Base-by-base conservation (phyloP, 1,140 invertebrate species). In the Zophobas morio region DNA sequence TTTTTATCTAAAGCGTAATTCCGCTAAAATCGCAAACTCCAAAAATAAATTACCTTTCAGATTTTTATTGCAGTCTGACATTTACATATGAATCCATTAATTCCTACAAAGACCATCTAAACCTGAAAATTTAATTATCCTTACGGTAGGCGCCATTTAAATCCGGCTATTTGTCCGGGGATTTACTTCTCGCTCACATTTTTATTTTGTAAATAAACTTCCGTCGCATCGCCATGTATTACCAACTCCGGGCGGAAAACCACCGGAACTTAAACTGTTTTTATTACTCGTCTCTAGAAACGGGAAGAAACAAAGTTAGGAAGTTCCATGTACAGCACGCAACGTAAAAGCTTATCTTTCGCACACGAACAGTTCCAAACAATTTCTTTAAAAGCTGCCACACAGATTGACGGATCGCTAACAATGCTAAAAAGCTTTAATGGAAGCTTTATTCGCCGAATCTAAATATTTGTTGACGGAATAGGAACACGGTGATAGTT, bases 341-440 rank as follows among this genome's bases (percentile, higher is more conserved):
- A 3, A 8, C 3, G 42, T n/a, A 51, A 51, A 51, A 51, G 6
- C 49, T 51, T 51, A 51, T 51, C 49, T 51, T 51, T 51, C n/a
- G 6, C 49, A 20, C n/a, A 51, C n/a, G 4, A 51, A 51, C 49
- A n/a, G 4, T 51, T 51, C n/a, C 3, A 6, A 51, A 51, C 6
- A 2, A 51, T 51, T 51, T 51, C 20, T 20, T 51, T 20, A 51
- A 51, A 51, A 51, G 49, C 49, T 51, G 49, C 49, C 49, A 51
- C 49, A n/a, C 49, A n/a, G 49, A 51, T 51, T 51, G 49, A 51
- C 49, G 49, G 49, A 51, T 51, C 49, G 49, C 49, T 51, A 51
- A 51, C 49, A 51, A 51, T 51, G 49, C 42, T 46, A 46, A 46
- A 46, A 8, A 46, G 42, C 42, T 46, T 46, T 51, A 51, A 51